These are phyloP conservation scores for Drosophila mimetica DNA, from an alignment of 2,888 invertebrate genomes.

Conservation along the genomic window DNA sequence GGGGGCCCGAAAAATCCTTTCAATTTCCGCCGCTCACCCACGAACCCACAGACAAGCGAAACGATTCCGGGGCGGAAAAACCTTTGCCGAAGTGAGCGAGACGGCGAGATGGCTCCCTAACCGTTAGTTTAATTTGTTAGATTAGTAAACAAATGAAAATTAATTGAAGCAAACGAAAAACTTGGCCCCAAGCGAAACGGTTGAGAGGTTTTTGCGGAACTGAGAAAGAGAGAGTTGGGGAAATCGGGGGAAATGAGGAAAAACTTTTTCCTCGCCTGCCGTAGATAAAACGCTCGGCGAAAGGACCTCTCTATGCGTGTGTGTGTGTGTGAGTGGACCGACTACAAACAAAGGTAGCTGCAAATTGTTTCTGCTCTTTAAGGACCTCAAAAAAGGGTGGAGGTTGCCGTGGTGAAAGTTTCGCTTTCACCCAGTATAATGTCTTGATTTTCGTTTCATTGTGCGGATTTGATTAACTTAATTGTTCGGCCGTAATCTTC, in stretches of 20 bases:
- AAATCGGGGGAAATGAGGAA: constrained; percentile 22
- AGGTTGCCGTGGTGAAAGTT: constrained; percentile 32
- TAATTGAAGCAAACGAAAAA: constrained; percentile 82
- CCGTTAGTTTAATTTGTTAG: constrained; percentile 81
- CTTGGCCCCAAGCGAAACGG: constrained; percentile 68
- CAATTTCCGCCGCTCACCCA: constrained; percentile 62
- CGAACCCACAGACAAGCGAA: constrained; percentile 29
- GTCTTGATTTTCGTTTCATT: constrained; percentile 60
- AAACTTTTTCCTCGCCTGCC: constrained; percentile 61
- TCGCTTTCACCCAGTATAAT: constrained; percentile 49
- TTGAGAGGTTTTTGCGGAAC: constrained; percentile 6
- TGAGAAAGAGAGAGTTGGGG: too few relatives aligned
- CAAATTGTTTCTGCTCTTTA: constrained; percentile 50
- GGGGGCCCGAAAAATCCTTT: constrained; percentile 61
- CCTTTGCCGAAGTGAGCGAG: constrained; percentile 11
- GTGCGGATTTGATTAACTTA: constrained; percentile 73
- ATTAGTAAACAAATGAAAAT: constrained; percentile 82
- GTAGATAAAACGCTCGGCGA: constrained; percentile 71
- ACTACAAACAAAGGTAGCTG: constrained; percentile 55
- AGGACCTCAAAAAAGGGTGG: constrained; percentile 14
- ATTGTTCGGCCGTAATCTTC: constrained; percentile 75
- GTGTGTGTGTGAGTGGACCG: constrained; percentile 11
- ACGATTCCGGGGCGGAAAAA: constrained; percentile 15
- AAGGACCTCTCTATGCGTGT: constrained; percentile 31
- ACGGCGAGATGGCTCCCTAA: constrained; percentile 46